Conservation (phyloP, 2,113 vertebrate genomes). For the Pteropus alecto region DNA sequence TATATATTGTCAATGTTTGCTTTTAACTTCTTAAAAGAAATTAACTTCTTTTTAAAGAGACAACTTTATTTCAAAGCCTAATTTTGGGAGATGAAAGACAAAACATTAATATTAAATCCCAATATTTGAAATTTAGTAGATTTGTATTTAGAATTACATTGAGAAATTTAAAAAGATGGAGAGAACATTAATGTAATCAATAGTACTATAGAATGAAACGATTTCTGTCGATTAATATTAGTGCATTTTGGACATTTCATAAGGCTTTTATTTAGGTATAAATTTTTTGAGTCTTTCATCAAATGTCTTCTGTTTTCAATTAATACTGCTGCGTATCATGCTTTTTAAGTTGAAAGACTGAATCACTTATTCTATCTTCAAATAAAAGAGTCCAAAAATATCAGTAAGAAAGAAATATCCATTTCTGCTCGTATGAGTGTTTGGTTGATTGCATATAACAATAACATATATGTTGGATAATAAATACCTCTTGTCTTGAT, state of each 20-base stretch:
- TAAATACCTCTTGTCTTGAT: background rate
- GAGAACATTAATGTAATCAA: conserved; percentile 25
- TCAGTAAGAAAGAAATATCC: conserved; percentile 1
- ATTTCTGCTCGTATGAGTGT: background rate
- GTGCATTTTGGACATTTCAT: conserved; percentile 6
- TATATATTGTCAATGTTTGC: background rate
- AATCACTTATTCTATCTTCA: background rate
- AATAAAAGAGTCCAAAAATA: conserved; percentile 33
- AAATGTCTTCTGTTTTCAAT: background rate
- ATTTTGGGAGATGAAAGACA: conserved; percentile 26
- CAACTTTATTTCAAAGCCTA: background rate
- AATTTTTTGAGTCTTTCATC: background rate
- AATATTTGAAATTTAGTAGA: conserved; percentile 39
- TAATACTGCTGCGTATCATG: background rate
- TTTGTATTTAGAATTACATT: conserved; percentile 51
- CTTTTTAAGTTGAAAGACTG: background rate
- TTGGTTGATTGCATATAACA: background rate
- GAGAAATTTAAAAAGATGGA: conserved; percentile 34
- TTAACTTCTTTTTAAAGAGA: background rate
- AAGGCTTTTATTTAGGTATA: conserved; percentile 26
- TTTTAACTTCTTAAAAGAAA: background rate
- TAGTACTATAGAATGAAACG: conserved; percentile 15
- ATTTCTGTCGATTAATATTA: conserved; percentile 40
- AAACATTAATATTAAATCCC: conserved; percentile 41
- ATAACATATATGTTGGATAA: background rate